Conservation (phyloP, 2,113 vertebrate species). For the Orcinus orca region DNA sequence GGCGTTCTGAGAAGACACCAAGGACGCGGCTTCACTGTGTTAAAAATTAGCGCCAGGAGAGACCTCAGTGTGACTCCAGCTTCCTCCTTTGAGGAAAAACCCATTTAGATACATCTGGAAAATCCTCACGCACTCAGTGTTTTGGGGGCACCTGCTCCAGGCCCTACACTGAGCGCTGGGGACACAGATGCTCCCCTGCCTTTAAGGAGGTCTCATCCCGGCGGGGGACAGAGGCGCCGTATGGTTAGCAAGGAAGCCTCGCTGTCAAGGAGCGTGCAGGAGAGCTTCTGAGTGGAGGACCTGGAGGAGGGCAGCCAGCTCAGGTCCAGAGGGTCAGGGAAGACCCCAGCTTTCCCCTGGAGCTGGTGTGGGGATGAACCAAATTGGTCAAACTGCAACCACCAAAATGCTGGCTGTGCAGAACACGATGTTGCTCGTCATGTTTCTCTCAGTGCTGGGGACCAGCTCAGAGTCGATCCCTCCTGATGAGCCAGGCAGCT, state of each 20-base stretch:
- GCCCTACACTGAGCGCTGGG: background rate
- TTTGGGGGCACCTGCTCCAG: background rate
- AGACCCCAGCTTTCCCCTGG: background rate
- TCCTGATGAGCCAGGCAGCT: background rate
- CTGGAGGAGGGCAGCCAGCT: background rate
- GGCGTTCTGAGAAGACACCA: fast-evolving
- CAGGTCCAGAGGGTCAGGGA: background rate
- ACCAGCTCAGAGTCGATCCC: background rate
- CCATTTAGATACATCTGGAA: background rate
- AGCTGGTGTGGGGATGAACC: fast-evolving
- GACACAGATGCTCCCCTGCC: background rate
- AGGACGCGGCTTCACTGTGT: background rate
- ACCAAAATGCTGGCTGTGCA: fast-evolving
- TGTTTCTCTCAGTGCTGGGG: fast-evolving
- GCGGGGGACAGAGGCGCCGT: fast-evolving
- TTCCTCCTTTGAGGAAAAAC: background rate
- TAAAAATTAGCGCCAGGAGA: background rate
- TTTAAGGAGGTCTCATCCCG: background rate
- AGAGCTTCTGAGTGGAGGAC: background rate
- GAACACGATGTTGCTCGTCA: fast-evolving
- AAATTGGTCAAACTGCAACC: fast-evolving
- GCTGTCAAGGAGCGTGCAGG: background rate
- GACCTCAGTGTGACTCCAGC: background rate
- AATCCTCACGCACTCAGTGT: fast-evolving
- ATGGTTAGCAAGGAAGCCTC: background rate